phyloP scores from a whole-genome alignment of 2,797 vertebrate genomes.

The Rhodeus uyekii region DNA sequence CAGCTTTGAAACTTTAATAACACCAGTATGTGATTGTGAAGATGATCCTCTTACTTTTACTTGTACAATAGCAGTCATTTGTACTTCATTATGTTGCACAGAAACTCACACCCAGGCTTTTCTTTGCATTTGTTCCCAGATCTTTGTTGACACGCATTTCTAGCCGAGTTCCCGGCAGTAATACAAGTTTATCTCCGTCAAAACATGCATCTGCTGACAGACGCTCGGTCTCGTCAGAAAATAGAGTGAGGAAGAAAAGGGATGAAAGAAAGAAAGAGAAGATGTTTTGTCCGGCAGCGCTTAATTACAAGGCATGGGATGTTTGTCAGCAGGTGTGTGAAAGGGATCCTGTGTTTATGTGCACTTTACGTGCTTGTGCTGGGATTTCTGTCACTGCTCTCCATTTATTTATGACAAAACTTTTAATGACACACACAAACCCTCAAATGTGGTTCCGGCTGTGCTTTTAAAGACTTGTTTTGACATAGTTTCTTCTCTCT shows the following conservation, averaged over 20 bases:
- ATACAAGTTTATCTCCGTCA: slow-evolving; percentile 2
- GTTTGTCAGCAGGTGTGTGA: slow-evolving; percentile 21
- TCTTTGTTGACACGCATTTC: background rate
- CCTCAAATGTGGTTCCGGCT: background rate
- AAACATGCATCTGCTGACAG: slow-evolving; percentile 4
- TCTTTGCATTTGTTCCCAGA: background rate
- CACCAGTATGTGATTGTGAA: background rate
- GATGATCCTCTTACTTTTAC: slow-evolving; percentile 12
- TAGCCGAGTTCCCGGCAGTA: background rate
- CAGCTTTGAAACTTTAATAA: background rate
- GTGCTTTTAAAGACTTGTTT: background rate
- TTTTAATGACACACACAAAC: slow-evolving; percentile 21
- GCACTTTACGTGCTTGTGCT: slow-evolving; percentile 21
- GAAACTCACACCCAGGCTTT: slow-evolving; percentile 8
- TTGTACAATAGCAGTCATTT: background rate
- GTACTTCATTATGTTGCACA: background rate
- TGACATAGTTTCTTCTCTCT: background rate
- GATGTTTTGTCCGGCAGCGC: background rate
- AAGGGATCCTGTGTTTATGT: background rate
- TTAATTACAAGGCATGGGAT: slow-evolving; percentile 16
- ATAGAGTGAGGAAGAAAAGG: background rate
- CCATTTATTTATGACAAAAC: background rate
- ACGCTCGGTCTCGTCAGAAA: background rate
- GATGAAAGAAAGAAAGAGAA: slow-evolving; percentile 1
- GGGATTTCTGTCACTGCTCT: background rate